Base-by-base conservation (phyloP, 2,888 invertebrate species). In the Dugesia japonica region DNA sequence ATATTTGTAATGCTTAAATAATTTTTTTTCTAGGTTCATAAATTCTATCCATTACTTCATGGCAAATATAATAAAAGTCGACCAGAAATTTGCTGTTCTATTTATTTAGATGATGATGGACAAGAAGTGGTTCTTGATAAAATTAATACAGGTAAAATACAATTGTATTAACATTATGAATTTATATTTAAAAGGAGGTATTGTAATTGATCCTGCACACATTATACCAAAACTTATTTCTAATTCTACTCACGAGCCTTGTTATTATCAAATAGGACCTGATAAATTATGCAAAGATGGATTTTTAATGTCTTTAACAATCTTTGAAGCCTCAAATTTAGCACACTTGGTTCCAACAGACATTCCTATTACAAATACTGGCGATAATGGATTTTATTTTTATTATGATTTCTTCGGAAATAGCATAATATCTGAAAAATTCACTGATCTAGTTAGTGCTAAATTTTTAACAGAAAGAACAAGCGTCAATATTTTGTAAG, bases 361-460 rank as follows among this genome's bases (percentile, higher is more conserved):
- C 56, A 26, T 75, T 72, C 75, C 71, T 26, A 23, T 75, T 23
- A 4, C 71, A 26, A n/a, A 23, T 71, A 26, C 75, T 72, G 26
- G 72, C 13, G 77, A 79, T 31, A 79, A 79, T 78, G 84, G 83
- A 0, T 86, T 83, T 78, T 85, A 83, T 80, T 85, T 86, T 80
- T 85, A 84, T 80, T 86, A 84, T 79, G 83, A 84, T 4, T 79
- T 86, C 27, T 81, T 86, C 77, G 85, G 85, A 15, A 85, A 85
- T 80, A 84, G 85, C 80, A 83, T 85, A 17, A 83, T 82, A 42
- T 85, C 84, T 76, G 85, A 85, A 76, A 80, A 80, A 1, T 86
- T 85, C 80, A 78, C 81, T 28, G 84, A 85, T 79, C 81, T 85
- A n/a, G 80, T 84, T 75, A 81, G 81, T 72, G 84, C 85, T 0